Evolutionary conservation across 2,888 invertebrate genomes (phyloP).

Genomic region (Glyphotaelius pellucidus): DNA sequence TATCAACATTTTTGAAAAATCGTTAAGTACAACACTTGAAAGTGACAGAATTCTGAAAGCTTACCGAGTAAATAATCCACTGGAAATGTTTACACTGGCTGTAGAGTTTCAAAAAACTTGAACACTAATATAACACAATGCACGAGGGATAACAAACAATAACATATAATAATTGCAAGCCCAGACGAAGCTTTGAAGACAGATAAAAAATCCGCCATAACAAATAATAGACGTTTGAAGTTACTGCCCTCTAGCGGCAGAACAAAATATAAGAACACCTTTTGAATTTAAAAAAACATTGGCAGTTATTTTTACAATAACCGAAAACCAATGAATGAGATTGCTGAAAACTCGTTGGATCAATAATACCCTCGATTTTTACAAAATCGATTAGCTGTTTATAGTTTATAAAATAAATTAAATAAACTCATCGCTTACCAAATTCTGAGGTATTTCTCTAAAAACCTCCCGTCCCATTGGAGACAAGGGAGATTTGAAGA

Average conservation of each 20-base stretch:
- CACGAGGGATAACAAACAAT: neutral
- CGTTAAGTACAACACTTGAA: constrained; percentile 37
- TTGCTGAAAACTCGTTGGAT: neutral
- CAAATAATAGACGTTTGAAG: constrained; percentile 21
- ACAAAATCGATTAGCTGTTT: neutral
- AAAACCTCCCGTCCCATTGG: constrained; percentile 58
- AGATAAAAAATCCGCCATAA: constrained; percentile 33
- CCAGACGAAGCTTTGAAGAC: constrained; percentile 20
- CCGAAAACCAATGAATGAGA: neutral
- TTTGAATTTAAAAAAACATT: constrained; percentile 19
- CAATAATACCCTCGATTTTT: neutral
- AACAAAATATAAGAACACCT: neutral
- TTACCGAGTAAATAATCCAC: constrained; percentile 23
- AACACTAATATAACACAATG: constrained; percentile 13
- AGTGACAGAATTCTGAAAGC: constrained; percentile 6
- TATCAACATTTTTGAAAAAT: constrained; percentile 7
- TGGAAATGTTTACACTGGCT: neutral
- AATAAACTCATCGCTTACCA: constrained; percentile 52
- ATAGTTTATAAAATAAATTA: neutral
- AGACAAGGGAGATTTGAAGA: constrained; percentile 55
- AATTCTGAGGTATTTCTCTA: constrained; percentile 58
- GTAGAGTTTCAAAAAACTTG: constrained; percentile 14
- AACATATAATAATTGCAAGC: constrained; percentile 19
- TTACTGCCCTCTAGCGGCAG: constrained; percentile 34
- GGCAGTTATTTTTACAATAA: neutral